phyloP scores from a whole-genome alignment of 1,140 invertebrate species.

The Megalopta genalis region DNA sequence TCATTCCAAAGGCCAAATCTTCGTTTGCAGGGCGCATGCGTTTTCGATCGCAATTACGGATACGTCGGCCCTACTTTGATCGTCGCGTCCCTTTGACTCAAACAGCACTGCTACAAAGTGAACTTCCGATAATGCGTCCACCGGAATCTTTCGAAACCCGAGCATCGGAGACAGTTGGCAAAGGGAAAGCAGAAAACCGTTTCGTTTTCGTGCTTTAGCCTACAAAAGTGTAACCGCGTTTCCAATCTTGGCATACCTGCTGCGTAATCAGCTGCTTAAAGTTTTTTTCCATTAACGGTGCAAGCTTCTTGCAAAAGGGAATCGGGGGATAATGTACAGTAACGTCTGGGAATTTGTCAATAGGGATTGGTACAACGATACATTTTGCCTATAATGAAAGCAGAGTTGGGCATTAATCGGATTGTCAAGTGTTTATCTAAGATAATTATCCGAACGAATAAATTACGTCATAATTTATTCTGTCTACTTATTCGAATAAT shows the following conservation, averaged over 20 bases:
- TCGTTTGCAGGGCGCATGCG: not conserved
- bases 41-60: constrained; percentile 40
- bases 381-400: too few species aligned
- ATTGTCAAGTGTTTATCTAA: too few species aligned
- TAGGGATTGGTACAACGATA: too few species aligned
- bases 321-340: not conserved
- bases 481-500: too few species aligned
- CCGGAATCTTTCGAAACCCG: constrained; percentile 36
- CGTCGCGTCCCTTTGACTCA: constrained; percentile 50
- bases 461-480: too few species aligned
- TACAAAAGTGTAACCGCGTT: constrained; percentile 8
- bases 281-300: not conserved
- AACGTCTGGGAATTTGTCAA: not conserved
- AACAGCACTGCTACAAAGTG: not conserved
- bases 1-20: not conserved
- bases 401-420: too few species aligned
- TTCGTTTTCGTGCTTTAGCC: constrained; percentile 20
- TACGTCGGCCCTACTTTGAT: constrained; percentile 47
- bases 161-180: not conserved
- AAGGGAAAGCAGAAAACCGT: not conserved
- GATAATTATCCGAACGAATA: too few species aligned
- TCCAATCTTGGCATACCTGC: constrained; percentile 5
- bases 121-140: constrained; percentile 37
- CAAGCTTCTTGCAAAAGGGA: not conserved
- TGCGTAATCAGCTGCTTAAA: constrained; percentile 13